phyloP scores from a whole-genome alignment of 2,888 invertebrate genomes.

The Ectemnius lituratus region DNA sequence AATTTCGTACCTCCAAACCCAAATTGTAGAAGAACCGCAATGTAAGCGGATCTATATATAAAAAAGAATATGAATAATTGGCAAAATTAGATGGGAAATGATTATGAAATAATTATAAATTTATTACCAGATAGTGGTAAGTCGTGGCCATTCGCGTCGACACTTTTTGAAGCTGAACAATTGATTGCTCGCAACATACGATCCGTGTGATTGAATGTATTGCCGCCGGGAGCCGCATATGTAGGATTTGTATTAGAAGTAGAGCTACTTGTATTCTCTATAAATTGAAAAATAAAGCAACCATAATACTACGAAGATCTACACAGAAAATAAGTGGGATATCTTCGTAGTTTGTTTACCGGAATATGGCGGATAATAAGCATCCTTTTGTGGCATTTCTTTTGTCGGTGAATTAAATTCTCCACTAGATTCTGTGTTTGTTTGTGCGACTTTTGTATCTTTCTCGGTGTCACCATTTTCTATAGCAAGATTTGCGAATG shows the following conservation, averaged over 20 bases:
- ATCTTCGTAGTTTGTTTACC: slow-evolving; percentile 23
- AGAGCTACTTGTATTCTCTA: slow-evolving; percentile 21
- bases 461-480: slow-evolving; percentile 24
- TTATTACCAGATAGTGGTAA: slow-evolving; percentile 80
- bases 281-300: slow-evolving; percentile 12
- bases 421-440: slow-evolving; percentile 11
- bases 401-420: slow-evolving; percentile 32
- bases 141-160: slow-evolving; percentile 80
- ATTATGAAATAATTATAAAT: neutral
- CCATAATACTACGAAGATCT: too few species aligned
- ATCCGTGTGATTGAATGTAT: slow-evolving; percentile 45
- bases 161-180: slow-evolving; percentile 68
- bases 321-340: too few species aligned
- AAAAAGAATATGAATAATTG: slow-evolving; percentile 53
- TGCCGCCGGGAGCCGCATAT: neutral
- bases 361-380: slow-evolving; percentile 28
- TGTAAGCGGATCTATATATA: slow-evolving; percentile 80
- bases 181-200: slow-evolving; percentile 65
- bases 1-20: slow-evolving; percentile 79
- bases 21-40: slow-evolving; percentile 85
- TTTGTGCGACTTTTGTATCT: slow-evolving; percentile 14
- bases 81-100: slow-evolving; percentile 39
- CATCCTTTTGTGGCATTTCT: slow-evolving; percentile 24
- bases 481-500: slow-evolving; percentile 14
- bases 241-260: slow-evolving; percentile 5